Evolutionary conservation across 2,888 invertebrate species (phyloP).

Genomic region (Platynereis dumerilii): DNA sequence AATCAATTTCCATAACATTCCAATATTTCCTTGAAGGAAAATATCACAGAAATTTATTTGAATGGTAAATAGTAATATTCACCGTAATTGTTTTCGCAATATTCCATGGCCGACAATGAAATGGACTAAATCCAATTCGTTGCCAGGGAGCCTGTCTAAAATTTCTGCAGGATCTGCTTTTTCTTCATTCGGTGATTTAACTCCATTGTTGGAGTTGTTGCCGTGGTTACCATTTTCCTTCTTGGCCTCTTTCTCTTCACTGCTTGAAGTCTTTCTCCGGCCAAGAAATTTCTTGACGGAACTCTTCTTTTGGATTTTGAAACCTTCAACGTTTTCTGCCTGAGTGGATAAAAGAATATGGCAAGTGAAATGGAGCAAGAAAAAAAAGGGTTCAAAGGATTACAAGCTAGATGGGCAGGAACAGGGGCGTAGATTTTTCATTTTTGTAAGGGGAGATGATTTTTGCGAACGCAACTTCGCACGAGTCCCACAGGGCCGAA

Average conservation of each 20-base stretch:
- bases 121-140: constrained; percentile 37
- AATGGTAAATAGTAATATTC: too few relatives aligned
- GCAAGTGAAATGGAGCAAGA: too few relatives aligned
- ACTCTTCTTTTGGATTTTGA: background rate
- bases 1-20: too few relatives aligned
- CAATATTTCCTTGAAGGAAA: too few relatives aligned
- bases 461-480: too few relatives aligned
- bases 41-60: too few relatives aligned
- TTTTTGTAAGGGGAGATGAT: too few relatives aligned
- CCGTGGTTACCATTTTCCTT: background rate
- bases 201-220: background rate
- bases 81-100: constrained; percentile 32
- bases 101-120: constrained; percentile 42
- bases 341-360: too few relatives aligned
- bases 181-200: constrained; percentile 7
- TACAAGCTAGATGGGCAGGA: too few relatives aligned
- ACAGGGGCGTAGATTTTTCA: too few relatives aligned
- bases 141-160: constrained; percentile 30
- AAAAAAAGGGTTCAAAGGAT: too few relatives aligned
- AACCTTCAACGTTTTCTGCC: background rate
- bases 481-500: too few relatives aligned
- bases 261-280: background rate
- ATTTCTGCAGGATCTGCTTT: constrained; percentile 9
- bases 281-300: background rate
- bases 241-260: background rate